Percentiles rank a stretch among this genome's conserved stretches.
Conservation (phyloP, 2,888 invertebrate genomes). For the Dinocampus coccinellae region DNA sequence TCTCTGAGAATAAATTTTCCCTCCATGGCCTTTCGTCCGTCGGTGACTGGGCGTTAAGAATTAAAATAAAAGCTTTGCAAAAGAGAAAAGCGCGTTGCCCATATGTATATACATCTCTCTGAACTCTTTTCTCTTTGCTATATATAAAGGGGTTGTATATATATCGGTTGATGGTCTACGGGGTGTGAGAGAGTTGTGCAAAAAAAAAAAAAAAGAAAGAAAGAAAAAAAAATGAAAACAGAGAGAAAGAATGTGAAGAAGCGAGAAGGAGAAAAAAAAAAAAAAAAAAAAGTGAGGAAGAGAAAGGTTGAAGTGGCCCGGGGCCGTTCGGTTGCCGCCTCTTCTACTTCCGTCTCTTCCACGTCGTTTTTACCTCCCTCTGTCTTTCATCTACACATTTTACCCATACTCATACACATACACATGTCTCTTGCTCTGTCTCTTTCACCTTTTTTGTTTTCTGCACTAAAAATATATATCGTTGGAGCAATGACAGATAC, state of each 20-base stretch:
- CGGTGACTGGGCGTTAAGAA: constrained; percentile 52
- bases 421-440: neutral
- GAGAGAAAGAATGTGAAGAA: constrained; percentile 22
- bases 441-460: constrained; percentile 21
- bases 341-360: constrained; percentile 3
- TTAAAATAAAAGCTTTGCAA: constrained; percentile 52
- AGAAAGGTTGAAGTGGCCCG: constrained; percentile 33
- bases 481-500: constrained; percentile 68
- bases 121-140: constrained; percentile 3
- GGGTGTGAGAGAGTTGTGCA: constrained; percentile 17
- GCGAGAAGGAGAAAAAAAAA: constrained; percentile 30
- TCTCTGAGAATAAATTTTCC: constrained; percentile 58
- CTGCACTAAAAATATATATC: constrained; percentile 30
- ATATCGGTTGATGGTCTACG: too few relatives aligned
- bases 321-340: constrained; percentile 21
- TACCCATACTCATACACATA: neutral
- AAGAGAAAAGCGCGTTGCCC: constrained; percentile 33
- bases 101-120: neutral
- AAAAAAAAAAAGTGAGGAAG: constrained; percentile 25
- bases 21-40: constrained; percentile 51
- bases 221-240: constrained; percentile 28
- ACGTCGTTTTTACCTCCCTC: constrained; percentile 24
- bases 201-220: constrained; percentile 23
- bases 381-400: constrained; percentile 8
- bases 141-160: too few relatives aligned